Percentiles rank a stretch among this genome's conserved stretches.
These are phyloP conservation scores for Ferdinandea cuprea DNA, from an alignment of 2,888 invertebrate species.

Conservation along the genomic window DNA sequence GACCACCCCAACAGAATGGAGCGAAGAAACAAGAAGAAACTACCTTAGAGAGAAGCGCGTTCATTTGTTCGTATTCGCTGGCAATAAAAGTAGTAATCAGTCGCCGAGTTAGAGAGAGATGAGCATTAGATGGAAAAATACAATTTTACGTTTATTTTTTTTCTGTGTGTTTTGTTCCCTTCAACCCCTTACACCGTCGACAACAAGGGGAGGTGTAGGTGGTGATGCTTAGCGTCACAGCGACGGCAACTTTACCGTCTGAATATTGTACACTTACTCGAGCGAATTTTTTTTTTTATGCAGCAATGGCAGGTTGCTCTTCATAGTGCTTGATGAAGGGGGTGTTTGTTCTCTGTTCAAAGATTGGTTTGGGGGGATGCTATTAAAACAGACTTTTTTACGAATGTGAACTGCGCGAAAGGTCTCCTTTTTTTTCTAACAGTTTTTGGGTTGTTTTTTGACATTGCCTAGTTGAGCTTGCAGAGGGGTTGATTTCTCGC, in stretches of 20 bases:
- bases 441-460: constrained; percentile 48
- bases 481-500: constrained; percentile 28
- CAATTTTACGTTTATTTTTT: constrained; percentile 51
- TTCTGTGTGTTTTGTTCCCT: neutral
- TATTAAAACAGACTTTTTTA: constrained; percentile 40
- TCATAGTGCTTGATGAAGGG: constrained; percentile 16
- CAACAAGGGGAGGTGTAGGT: constrained; percentile 6
- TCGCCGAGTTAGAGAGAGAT: constrained; percentile 83
- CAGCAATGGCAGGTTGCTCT: constrained; percentile 41
- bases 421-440: constrained; percentile 24
- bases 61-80: constrained; percentile 78
- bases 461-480: constrained; percentile 31
- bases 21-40: constrained; percentile 75
- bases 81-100: constrained; percentile 83
- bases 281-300: constrained; percentile 25
- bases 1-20: constrained; percentile 69
- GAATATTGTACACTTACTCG: constrained; percentile 50
- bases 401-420: constrained; percentile 42
- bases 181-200: constrained; percentile 9
- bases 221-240: constrained; percentile 50
- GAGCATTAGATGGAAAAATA: constrained; percentile 80
- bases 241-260: constrained; percentile 61
- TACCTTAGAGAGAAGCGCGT: constrained; percentile 78
- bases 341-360: neutral
- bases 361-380: constrained; percentile 11